phyloP scores from a whole-genome alignment of 2,797 vertebrate genomes.

The Danio choprae region DNA sequence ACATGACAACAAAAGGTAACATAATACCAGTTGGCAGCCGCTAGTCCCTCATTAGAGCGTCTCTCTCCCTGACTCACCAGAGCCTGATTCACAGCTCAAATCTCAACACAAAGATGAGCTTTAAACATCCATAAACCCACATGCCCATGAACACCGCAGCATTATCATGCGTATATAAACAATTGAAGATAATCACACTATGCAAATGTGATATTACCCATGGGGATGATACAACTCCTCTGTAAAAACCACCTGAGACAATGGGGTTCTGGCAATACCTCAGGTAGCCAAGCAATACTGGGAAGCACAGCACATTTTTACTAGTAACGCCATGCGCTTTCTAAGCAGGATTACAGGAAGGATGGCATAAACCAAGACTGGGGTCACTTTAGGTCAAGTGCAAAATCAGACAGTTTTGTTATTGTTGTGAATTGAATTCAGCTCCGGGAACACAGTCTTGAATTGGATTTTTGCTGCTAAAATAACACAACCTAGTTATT shows the following conservation, averaged over 20 bases:
- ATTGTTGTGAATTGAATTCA: neutral
- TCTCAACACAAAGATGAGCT: constrained; percentile 87
- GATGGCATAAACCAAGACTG: neutral
- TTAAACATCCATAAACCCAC: constrained; percentile 87
- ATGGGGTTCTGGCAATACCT: constrained; percentile 82
- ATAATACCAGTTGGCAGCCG: constrained; percentile 54
- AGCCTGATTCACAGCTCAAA: constrained; percentile 67
- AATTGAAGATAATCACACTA: constrained; percentile 87
- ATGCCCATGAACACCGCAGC: constrained; percentile 82
- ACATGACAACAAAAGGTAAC: constrained; percentile 59
- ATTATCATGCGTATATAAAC: constrained; percentile 86
- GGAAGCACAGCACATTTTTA: constrained; percentile 3
- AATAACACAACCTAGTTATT: constrained; percentile 5
- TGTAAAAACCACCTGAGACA: constrained; percentile 84
- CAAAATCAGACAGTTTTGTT: neutral
- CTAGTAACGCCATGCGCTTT: neutral
- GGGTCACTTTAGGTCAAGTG: constrained; percentile 4
- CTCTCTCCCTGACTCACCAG: constrained; percentile 50
- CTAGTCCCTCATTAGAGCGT: constrained; percentile 52
- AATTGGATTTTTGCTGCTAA: neutral
- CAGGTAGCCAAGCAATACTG: constrained; percentile 49
- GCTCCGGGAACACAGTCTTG: neutral
- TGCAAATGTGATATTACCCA: constrained; percentile 88
- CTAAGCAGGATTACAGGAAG: constrained; percentile 27
- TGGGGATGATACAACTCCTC: constrained; percentile 55